phyloP scores from a whole-genome alignment of 2,888 invertebrate genomes.

The Pristionchus arcanus region DNA sequence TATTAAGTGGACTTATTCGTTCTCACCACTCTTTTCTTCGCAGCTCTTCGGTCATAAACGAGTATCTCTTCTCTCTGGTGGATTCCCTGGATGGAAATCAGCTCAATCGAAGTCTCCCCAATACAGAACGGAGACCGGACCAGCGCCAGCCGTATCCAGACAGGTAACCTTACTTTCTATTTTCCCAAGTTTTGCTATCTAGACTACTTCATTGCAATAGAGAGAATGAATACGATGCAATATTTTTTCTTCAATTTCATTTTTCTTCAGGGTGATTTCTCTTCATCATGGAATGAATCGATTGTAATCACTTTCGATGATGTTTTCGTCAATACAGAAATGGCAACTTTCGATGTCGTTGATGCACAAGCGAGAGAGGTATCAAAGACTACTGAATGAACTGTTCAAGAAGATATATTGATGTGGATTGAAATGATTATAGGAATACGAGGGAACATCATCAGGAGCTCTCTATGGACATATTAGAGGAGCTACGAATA shows the following conservation, averaged over 20 bases:
- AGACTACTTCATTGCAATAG: not conserved
- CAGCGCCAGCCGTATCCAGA: conserved; percentile 26
- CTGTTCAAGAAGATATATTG: too few species aligned
- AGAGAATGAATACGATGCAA: not conserved
- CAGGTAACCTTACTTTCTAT: not conserved
- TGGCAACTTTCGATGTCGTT: conserved; percentile 71
- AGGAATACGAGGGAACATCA: conserved; percentile 69
- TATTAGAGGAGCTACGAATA: conserved; percentile 73
- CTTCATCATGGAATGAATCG: conserved; percentile 73
- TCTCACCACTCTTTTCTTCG: conserved; percentile 15
- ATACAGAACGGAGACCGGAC: conserved; percentile 65
- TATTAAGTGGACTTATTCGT: not conserved
- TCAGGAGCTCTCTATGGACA: conserved; percentile 75
- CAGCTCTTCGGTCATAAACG: conserved; percentile 75
- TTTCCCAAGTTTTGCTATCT: not conserved
- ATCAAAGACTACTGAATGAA: not conserved
- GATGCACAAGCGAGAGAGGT: conserved; percentile 76
- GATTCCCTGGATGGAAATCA: conserved; percentile 73
- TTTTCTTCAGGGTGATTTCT: conserved; percentile 70
- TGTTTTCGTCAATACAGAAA: conserved; percentile 73
- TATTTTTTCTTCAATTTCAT: too few species aligned
- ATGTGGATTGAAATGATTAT: conserved; percentile 1
- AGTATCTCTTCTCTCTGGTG: conserved; percentile 73
- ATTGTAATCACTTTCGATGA: conserved; percentile 76
- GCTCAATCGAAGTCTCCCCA: conserved; percentile 60